Base-by-base conservation (phyloP, 2,797 vertebrate genomes). In the Megaceryle alcyon region DNA sequence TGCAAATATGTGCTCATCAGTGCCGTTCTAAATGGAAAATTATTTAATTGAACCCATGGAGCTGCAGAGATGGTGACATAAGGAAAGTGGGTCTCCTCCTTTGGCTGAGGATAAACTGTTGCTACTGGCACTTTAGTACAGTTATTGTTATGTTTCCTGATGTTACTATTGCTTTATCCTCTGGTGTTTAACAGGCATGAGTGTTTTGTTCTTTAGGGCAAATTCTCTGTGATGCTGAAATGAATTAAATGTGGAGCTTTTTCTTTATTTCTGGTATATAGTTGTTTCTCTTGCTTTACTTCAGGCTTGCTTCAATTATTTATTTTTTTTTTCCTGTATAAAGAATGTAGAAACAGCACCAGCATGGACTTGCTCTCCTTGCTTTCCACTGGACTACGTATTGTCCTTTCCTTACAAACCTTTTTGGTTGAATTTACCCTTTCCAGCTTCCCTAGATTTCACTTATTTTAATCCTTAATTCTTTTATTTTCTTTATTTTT, bases 391-490 rank as follows among this genome's bases (percentile, higher is more conserved):
- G 49, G 25, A 26, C 61, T 21, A 23, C 18, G 20, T 39, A 12
- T n/a, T 51, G 14, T 7, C 57, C 10, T 33, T 51, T 72, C 44
- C 37, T 86, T 25, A 43, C 12, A 57, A 31, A 25, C 3, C 3
- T 46, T 56, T 90, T n/a, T 44, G 41, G 18, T 11, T 89, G 68
- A 70, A 56, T 80, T 85, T 60, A 64, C 46, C 15, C 20, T 87
- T 25, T 60, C 11, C 25, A 39, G 14, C 12, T 92, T 82, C 29
- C 79, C 59, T 69, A 79, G 22, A 31, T 49, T 88, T 87, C 37
- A 57, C 93, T 90, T 79, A 72, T 61, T 69, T 69, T 76, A 57
- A 80, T 73, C 9, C 14, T 57, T 9, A 65, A 57, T 80, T 87
- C 16, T 39, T 46, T 57, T 69, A 31, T 61, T 79, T 44, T 61